Evolutionary conservation across 2,113 vertebrate species (phyloP).

Genomic region (Anhinga anhinga): DNA sequence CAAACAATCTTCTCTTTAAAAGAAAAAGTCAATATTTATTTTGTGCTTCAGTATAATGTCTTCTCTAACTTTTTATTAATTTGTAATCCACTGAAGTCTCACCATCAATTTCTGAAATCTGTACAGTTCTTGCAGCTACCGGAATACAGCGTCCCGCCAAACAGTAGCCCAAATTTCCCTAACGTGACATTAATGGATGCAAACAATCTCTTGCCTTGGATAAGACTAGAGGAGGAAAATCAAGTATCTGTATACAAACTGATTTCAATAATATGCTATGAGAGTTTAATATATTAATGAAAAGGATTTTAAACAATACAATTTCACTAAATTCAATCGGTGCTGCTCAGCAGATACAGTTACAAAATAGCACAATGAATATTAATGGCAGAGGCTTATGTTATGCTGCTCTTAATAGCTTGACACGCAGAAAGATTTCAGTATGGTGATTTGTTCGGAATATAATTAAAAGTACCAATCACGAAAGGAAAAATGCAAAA

Average conservation of each 20-base stretch:
- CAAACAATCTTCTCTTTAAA: background rate
- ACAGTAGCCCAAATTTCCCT: background rate
- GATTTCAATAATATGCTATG: background rate
- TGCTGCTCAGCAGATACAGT: background rate
- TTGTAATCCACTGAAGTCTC: background rate
- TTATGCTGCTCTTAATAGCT: background rate
- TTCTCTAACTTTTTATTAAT: background rate
- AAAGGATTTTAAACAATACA: constrained; percentile 14
- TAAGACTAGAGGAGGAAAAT: background rate
- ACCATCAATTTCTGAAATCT: background rate
- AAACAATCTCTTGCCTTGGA: background rate
- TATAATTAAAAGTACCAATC: background rate
- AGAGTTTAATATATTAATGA: constrained; percentile 26
- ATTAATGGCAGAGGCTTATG: background rate
- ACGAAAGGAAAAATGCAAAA: background rate
- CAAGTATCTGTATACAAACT: background rate
- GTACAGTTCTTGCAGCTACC: background rate
- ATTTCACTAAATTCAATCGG: constrained; percentile 37
- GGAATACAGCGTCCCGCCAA: background rate
- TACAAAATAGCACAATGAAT: constrained; percentile 6
- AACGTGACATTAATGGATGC: background rate
- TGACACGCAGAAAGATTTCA: background rate
- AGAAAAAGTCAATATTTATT: background rate
- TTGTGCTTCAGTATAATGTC: background rate
- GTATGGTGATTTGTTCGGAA: background rate